Evolutionary conservation across 2,888 invertebrate genomes (phyloP), one percentile per base, ranked within the genome.

Genomic region (Phengaris arion): DNA sequence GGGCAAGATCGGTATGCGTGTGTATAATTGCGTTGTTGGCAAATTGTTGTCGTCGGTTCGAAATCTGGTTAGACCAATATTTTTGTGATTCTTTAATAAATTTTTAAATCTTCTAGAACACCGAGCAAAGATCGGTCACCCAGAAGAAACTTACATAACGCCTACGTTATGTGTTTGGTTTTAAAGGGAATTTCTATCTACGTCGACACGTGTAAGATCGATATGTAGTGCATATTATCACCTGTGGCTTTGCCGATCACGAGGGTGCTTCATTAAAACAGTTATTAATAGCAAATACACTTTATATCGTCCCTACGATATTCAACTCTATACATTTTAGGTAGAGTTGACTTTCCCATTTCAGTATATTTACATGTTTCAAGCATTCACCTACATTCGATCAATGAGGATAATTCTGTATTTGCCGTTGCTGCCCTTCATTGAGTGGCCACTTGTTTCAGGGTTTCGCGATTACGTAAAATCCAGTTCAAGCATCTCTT

Each of bases 371-470:
- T 46, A 46, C 68, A 57, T 57, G 10, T 59, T 59, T 59, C 5
- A 22, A 59, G 59, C 22, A 59, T 59, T 22, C 10, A n/a, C 59
- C 22, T 22, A 22, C 10, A 2, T 10, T 59, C 22, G n/a, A 22
- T 59, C 35, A 59, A 22, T 59, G 22, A 57, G 15, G 15, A n/a
- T 69, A 69, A 48, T 48, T 69, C 48, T 48, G 48, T 69, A 69
- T 69, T 69, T 69, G 48, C 69, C 69, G 46, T n/a, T 68, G 46
- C 35, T 15, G 15, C 15, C 0, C 15, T 55, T 57, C 15, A 69
- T 64, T n/a, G n/a, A 69, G 69, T 69, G 48, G 46, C 46, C 48
- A 69, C 69, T 69, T 48, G 45, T 9, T 69, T 46, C n/a, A 9
- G 69, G 48, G 9, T 69, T 68, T 69, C 46, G 69, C 8, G 35